Evolutionary conservation across 2,888 invertebrate species (phyloP), one percentile per base, ranked within the genome.

Genomic region (Darwinula stevensoni): DNA sequence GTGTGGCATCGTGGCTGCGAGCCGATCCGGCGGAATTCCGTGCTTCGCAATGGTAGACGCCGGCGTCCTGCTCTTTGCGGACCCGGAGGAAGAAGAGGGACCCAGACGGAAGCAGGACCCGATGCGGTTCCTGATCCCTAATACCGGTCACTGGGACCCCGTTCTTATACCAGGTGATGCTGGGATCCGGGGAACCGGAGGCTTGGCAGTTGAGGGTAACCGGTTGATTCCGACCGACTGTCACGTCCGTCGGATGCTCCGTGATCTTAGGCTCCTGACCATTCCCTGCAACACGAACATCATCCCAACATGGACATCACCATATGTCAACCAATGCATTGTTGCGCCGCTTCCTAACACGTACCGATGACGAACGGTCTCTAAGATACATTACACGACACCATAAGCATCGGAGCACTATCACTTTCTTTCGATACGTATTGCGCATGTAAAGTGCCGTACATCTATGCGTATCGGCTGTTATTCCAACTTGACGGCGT

Each of bases 181-280:
- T 62, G 4, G 88, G 86, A 43, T 74, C 71, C 3, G 80, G 80
- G 43, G 76, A 71, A 37, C 91, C 91, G 52, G 86, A 86, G 11
- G 88, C 91, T 46, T 84, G 86, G 55, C 94, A 94, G 51, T 88
- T 80, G 40, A 94, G 62, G 36, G 91, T 94, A 36, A 86, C 88
- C 27, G 94, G 91, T 48, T 91, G 86, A 51, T 86, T 84, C 53
- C 80, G 75, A 36, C 82, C 80, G 27, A 91, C 88, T 43, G 82
- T 73, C 42, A 82, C 75, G 58, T 94, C 88, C 41, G 80, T 72
- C 34, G 94, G 94, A 54, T 94, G 91, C 52, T 94, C 91, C 40
- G 78, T 78, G 54, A 94, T 94, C 40, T 80, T 65, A 3, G 94
- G 91, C 30, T 78, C 27, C 17, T n/a, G 15, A 16, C 12, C 31